Conservation (phyloP, 2,888 invertebrate genomes). For the Chymomyza fuscimana region DNA sequence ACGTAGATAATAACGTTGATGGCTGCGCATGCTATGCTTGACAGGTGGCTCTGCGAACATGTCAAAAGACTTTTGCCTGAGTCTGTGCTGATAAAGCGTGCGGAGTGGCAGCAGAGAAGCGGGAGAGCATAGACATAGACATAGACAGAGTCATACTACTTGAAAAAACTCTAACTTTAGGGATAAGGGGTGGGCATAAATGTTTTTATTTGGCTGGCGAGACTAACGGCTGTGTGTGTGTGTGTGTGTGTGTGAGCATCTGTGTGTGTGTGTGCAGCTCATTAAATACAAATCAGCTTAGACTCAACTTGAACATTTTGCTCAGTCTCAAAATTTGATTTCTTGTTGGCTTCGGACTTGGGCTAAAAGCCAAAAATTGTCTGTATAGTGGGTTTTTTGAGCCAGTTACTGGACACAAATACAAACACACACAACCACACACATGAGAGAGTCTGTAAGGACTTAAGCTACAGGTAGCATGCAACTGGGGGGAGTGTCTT, state of each 20-base stretch:
- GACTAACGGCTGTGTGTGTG: slow-evolving; percentile 31
- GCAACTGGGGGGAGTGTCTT: background rate
- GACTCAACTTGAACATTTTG: slow-evolving; percentile 16
- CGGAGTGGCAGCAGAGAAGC: background rate
- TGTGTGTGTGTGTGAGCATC: slow-evolving; percentile 32
- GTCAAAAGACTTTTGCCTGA: slow-evolving; percentile 48
- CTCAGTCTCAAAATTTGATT: background rate
- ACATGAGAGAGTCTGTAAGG: background rate
- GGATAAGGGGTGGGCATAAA: slow-evolving; percentile 32
- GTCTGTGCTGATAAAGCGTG: slow-evolving; percentile 37
- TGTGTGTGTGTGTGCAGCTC: slow-evolving; percentile 51
- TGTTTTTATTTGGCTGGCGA: slow-evolving; percentile 56
- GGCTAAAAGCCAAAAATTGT: background rate
- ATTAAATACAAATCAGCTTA: slow-evolving; percentile 72
- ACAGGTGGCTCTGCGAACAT: slow-evolving; percentile 64
- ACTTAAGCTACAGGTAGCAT: background rate
- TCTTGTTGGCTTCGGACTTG: too few relatives aligned
- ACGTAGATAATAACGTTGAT: slow-evolving; percentile 26
- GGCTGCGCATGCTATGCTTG: slow-evolving; percentile 25
- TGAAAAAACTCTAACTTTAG: too few relatives aligned
- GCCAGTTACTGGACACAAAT: background rate
- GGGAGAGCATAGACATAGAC: slow-evolving; percentile 5
- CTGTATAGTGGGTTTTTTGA: background rate
- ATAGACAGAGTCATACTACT: background rate
- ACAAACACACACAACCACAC: background rate